Conservation (phyloP, 2,113 vertebrate species). For the Naja naja region DNA sequence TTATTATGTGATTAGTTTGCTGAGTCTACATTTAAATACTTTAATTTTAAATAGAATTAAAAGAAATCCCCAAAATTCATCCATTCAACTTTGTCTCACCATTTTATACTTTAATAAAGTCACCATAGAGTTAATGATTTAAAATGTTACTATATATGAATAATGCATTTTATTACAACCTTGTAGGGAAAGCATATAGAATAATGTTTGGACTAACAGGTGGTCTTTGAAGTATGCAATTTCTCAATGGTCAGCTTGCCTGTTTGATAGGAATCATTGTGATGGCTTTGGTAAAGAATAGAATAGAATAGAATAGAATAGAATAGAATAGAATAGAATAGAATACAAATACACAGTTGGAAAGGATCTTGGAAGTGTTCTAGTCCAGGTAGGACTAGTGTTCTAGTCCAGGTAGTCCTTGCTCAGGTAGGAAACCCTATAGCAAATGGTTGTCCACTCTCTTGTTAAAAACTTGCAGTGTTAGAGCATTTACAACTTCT, state of each 20-base stretch:
- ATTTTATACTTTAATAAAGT: neutral
- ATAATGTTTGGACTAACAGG: neutral
- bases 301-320: no score
- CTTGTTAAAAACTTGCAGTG: no score
- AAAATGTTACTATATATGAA: neutral
- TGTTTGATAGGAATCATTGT: neutral
- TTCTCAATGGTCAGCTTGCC: neutral
- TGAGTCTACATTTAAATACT: neutral
- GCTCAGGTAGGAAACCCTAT: no score
- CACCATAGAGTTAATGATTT: neutral
- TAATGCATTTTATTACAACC: neutral
- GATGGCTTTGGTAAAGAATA: neutral
- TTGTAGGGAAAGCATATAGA: neutral
- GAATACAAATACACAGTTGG: no score
- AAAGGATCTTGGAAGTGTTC: no score
- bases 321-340: no score
- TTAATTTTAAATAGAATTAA: neutral
- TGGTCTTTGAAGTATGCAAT: rapidly evolving
- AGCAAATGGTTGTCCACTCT: no score
- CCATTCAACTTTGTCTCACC: neutral
- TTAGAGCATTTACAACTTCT: no score
- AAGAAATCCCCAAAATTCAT: neutral
- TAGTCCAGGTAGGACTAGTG: no score
- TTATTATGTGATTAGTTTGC: neutral
- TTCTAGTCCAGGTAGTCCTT: no score